Conservation (phyloP, 92 coral and sea anemone genomes). For the Metridium senile region DNA sequence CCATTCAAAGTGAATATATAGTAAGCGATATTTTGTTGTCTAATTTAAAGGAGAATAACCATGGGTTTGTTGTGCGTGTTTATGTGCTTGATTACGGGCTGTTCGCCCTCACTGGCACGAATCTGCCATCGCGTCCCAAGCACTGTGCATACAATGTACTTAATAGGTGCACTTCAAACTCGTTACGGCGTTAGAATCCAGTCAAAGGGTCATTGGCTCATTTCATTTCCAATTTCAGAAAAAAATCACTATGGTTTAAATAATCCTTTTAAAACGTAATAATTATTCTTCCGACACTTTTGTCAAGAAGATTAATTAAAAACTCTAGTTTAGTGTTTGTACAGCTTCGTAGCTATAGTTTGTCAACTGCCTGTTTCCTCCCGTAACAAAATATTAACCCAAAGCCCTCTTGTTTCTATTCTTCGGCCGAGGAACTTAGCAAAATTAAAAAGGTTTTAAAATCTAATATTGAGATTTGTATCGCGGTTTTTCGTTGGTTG, state of each 20-base stretch:
- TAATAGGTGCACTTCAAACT: constrained; percentile 12
- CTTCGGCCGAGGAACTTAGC: constrained; percentile 23
- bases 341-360: constrained; percentile 60
- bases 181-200: constrained; percentile 26
- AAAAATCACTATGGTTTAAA: constrained; percentile 34
- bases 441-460: constrained; percentile 22
- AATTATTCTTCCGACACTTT: constrained; percentile 69
- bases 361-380: constrained; percentile 51
- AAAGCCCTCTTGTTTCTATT: constrained; percentile 10
- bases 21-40: constrained; percentile 24
- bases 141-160: constrained; percentile 1
- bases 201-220: constrained; percentile 9
- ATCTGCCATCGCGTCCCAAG: not conserved
- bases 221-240: constrained; percentile 34
- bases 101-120: constrained; percentile 4
- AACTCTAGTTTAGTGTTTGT: constrained; percentile 64
- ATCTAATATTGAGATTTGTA: constrained; percentile 20
- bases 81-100: not conserved
- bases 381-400: constrained; percentile 26
- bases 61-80: not conserved
- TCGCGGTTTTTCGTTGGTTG: not conserved
- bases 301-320: constrained; percentile 74
- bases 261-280: constrained; percentile 63
- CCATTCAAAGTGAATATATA: constrained; percentile 8
- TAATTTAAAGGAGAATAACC: not conserved